Base-by-base conservation (phyloP, 2,888 invertebrate genomes). In the Sympetrum striolatum region DNA sequence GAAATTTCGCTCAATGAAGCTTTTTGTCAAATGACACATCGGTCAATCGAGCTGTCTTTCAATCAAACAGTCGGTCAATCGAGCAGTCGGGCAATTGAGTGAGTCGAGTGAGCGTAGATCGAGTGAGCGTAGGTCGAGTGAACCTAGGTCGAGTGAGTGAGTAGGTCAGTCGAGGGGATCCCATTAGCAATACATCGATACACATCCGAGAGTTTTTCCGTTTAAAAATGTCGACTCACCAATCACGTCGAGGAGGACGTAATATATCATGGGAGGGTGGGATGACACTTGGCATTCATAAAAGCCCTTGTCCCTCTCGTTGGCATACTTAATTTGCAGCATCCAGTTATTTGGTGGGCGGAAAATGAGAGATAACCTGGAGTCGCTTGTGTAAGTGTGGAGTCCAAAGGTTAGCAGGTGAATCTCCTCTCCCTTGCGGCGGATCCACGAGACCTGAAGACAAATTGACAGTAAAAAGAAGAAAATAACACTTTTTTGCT, bases 261-360 rank as follows among this genome's bases (percentile, higher is more conserved):
- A 95, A 92, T 96, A 94, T 91, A 96, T 96, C 91, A 96, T 94
- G 14, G 97, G 96, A 15, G 97, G 97, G 93, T 97, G 97, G 31
- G 96, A 96, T n/a, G 96, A 97, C 92, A 97, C 96, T 94, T 97
- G 97, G 92, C 97, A 97, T 93, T 97, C 97, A 93, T 97, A 97
- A 92, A 95, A 95, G 25, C 97, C 97, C 91, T 96, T 96, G 93
- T 97, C 97, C 90, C 96, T 94, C 93, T 96, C 96, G 91, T 96
- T 96, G 91, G 96, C 96, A 93, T 96, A 96, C 93, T 96, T 95
- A 90, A 97, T 96, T 91, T 96, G 95, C 91, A 97, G 95, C 91
- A 96, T 96, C 97, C 97, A 97, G 93, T 97, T 96, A 93, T 97
- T 96, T 14, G 97, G 97, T 91, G 96, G 95, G 92, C 96, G 96